Conservation (phyloP, 2,888 invertebrate species). For the Omphaloscelis lunosa region DNA sequence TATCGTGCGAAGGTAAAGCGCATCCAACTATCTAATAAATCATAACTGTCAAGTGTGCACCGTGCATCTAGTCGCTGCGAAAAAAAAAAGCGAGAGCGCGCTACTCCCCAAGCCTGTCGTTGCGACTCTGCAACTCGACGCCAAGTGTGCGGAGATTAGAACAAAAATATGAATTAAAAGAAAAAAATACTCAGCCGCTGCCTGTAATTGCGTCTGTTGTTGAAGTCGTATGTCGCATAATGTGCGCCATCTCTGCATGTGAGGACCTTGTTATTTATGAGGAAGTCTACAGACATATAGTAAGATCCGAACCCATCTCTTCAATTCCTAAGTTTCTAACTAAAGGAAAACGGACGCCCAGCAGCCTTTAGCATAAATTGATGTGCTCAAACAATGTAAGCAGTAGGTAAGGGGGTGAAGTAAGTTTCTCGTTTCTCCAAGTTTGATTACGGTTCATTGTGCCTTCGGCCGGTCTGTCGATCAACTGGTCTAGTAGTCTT, state of each 20-base stretch:
- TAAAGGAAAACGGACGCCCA: constrained; percentile 31
- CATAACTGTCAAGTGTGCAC: too few relatives aligned
- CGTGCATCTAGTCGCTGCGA: neutral
- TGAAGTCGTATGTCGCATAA: neutral
- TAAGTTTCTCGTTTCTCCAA: constrained; percentile 75
- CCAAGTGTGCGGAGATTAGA: neutral
- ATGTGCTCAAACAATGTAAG: constrained; percentile 71
- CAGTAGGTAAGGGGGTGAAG: constrained; percentile 64
- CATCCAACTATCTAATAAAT: too few relatives aligned
- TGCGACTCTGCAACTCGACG: neutral
- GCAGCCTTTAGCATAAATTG: constrained; percentile 65
- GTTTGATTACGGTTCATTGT: constrained; percentile 79
- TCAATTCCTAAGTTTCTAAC: neutral
- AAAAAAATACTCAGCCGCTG: neutral
- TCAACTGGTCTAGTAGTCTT: constrained; percentile 47
- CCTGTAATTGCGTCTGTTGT: neutral
- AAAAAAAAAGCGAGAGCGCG: neutral
- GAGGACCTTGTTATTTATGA: neutral
- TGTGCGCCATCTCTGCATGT: neutral
- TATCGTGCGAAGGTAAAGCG: neutral
- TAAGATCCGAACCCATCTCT: neutral
- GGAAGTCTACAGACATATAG: neutral
- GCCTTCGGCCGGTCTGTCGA: constrained; percentile 62
- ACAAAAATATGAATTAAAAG: neutral
- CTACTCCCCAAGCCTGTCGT: neutral